Base-by-base conservation (phyloP, 2,888 invertebrate species). In the Cenopis cana region DNA sequence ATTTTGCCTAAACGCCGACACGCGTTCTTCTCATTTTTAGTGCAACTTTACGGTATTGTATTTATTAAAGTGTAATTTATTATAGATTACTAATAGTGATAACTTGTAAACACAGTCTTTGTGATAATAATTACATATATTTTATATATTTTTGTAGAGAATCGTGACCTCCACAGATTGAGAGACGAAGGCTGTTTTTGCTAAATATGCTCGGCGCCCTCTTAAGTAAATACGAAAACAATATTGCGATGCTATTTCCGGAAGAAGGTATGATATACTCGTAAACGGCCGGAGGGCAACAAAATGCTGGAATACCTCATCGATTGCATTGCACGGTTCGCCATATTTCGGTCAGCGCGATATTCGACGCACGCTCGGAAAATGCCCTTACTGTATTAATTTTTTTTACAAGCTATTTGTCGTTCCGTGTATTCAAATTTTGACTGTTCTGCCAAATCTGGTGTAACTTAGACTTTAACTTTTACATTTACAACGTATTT, bases 271-370 rank as follows among this genome's bases (percentile, higher is more conserved):
- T 57, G 38, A 36, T 56, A 57, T 50, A n/a, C n/a, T n/a, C n/a
- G n/a, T n/a, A 36, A 46, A 54, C 38, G 50, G 14, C 65, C 12
- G 61, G 61, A 18, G 12, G 49, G 65, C 70, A 20, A 70, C 70
- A 66, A 66, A 66, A 66, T 55, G 66, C 50, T 41, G 41, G 41
- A 60, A 71, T 71, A 61, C 61, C 59, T 67, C 55, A 67, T 71
- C 71, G 66, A 67, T 71, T 71, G 49, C 20, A 67, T 71, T 71
- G 49, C 20, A 33, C 11, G 33, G 54, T n/a, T 55, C n/a, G 55
- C 38, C 61, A 71, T 67, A 71, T 67, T 67, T 66, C 67, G 67
- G 71, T 38, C 67, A 67, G 60, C 12, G 38, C 59, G 11, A 67
- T 55, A 61, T 67, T 50, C 56, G 38, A 50, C 50, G 61, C 49